phyloP scores from a whole-genome alignment of 1,140 invertebrate species.

The Helicorthomorpha holstii region DNA sequence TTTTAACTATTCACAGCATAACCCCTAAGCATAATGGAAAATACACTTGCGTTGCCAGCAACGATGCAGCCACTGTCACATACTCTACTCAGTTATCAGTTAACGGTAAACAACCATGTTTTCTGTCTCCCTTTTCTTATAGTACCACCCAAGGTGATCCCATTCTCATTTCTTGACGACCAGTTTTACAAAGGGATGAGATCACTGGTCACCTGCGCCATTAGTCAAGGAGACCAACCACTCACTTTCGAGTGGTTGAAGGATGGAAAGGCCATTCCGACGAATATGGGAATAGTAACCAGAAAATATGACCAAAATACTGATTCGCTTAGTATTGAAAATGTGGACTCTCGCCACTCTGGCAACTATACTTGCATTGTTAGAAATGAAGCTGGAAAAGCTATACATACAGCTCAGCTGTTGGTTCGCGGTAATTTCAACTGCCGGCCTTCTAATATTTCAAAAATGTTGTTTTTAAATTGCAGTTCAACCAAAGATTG shows the following conservation, averaged over 20 bases:
- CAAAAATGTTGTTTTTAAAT: too few species aligned
- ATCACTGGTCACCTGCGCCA: constrained; percentile 11
- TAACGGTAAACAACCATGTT: constrained; percentile 41
- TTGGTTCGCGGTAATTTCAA: constrained; percentile 4
- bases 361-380: constrained; percentile 7
- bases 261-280: constrained; percentile 30
- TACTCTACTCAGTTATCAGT: constrained; percentile 48
- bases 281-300: constrained; percentile 17
- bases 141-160: constrained; percentile 41
- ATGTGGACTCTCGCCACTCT: constrained; percentile 1
- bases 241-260: constrained; percentile 45
- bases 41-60: constrained; percentile 44
- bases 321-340: constrained; percentile 5
- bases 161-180: constrained; percentile 40
- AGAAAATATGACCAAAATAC: constrained; percentile 3
- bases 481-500: too few species aligned
- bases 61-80: neutral
- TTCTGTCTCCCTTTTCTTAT: constrained; percentile 8
- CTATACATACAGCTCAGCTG: constrained; percentile 2
- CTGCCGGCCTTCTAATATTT: neutral
- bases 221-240: constrained; percentile 37
- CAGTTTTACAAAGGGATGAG: constrained; percentile 10
- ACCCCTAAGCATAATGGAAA: constrained; percentile 54
- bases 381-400: neutral
- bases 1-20: constrained; percentile 56